Base-by-base conservation (phyloP, 2,113 vertebrate genomes). In the Apeltes quadracus region DNA sequence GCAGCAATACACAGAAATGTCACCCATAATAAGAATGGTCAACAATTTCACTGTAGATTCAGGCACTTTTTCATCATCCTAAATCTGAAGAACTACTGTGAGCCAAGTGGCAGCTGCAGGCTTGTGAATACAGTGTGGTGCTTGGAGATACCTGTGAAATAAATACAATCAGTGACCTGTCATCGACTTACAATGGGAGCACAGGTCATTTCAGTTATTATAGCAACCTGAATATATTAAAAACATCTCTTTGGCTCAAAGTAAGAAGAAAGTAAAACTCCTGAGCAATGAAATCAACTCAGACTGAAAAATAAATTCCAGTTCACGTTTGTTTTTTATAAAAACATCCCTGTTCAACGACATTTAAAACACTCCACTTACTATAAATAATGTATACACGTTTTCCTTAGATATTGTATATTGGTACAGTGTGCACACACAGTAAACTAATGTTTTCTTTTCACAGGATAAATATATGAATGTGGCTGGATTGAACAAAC, bases 231-330 rank as follows among this genome's bases (percentile, higher is more conserved):
- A 55, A 69, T 7, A 43, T 36, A 3, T 14, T 29, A 12, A 29
- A 34, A 66, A 64, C 6, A 10, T 64, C 15, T 85, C 84, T 88
- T 88, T 90, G 89, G 82, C 65, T 79, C 3, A 62, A 72, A 74
- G n/a, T 58, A 15, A 57, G 2, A 32, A 56, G 36, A 69, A 85
- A 78, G 32, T 59, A 73, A 73, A 74, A 73, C 83, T 88, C 90
- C 89, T 92, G 90, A 91, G 89, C 89, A 90, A 50, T 68, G 36
- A 90, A 90, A 90, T 69, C 29, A 25, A 65, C 20, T 11, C 7
- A 16, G 11, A 70, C 34, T 29, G 57, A 61, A 8, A 12, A 48
- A 71, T 65, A 63, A 50, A 75, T 25, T 58, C 36, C 72, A 84
- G 84, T 85, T 65, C 63, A 69, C 38, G 6, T n/a, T 25, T 25